Evolutionary conservation across 2,888 invertebrate genomes (phyloP).

Genomic region (Boloria selene): DNA sequence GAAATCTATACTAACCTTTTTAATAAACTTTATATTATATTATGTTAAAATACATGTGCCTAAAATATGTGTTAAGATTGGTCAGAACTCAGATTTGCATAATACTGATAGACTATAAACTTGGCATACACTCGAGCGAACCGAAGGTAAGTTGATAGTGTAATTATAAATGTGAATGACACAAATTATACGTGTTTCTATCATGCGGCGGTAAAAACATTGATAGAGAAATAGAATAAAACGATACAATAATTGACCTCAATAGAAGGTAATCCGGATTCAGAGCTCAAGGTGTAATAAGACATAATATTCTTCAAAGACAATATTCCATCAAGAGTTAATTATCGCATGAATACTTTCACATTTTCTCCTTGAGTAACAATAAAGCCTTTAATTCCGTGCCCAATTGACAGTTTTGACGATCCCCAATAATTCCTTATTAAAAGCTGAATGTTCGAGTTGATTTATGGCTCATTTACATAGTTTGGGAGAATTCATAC

Average conservation of each 20-base stretch:
- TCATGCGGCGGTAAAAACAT: background rate
- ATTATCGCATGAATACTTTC: conserved; percentile 6
- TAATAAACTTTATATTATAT: too few species aligned
- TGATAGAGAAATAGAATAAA: too few species aligned
- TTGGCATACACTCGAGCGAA: too few species aligned
- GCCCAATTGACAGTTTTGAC: conserved; percentile 6
- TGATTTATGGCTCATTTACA: conserved; percentile 14
- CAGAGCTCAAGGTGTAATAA: background rate
- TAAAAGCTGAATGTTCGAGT: conserved; percentile 13
- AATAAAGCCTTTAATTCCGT: conserved; percentile 17
- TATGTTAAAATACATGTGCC: too few species aligned
- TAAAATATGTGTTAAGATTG: too few species aligned
- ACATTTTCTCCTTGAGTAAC: background rate
- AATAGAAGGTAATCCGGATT: background rate
- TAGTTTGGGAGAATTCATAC: background rate
- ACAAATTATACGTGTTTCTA: too few species aligned
- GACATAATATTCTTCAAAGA: background rate
- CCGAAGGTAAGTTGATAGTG: too few species aligned
- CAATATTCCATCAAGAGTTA: background rate
- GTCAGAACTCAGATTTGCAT: too few species aligned
- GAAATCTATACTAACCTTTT: too few species aligned
- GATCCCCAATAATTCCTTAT: background rate
- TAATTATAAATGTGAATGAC: too few species aligned
- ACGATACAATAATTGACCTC: background rate
- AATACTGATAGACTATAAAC: too few species aligned